Percentiles rank a stretch among this genome's conserved stretches.
These are phyloP conservation scores for Rhynchomys soricoides DNA, from an alignment of 2,113 vertebrate species.

Conservation along the genomic window DNA sequence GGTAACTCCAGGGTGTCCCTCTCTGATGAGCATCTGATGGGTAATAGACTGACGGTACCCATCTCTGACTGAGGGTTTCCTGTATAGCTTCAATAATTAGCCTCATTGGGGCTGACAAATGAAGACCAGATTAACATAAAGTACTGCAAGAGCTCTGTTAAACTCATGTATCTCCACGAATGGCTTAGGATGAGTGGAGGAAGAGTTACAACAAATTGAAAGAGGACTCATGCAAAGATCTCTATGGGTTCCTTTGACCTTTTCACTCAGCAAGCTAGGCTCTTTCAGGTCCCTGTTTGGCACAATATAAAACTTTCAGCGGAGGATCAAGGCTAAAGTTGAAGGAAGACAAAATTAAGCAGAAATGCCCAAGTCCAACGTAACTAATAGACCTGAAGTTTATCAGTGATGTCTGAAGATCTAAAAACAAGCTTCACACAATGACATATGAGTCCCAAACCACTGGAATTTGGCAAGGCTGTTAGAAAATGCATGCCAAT, in stretches of 20 bases:
- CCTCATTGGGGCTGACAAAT: conserved; percentile 59
- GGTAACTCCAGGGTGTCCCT: not conserved
- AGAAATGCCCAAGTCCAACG: not conserved
- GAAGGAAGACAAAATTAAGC: conserved; percentile 59
- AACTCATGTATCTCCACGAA: not conserved
- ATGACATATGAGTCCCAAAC: not conserved
- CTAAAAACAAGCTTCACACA: conserved; percentile 15
- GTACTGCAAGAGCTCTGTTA: conserved; percentile 66
- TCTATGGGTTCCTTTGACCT: conserved; percentile 51
- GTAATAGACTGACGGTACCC: not conserved
- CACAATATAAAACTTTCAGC: conserved; percentile 26
- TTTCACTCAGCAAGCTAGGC: conserved; percentile 11
- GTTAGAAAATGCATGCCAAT: not conserved
- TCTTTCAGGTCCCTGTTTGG: conserved; percentile 30
- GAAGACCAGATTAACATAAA: conserved; percentile 38
- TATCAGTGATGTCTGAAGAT: not conserved
- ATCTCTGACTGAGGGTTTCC: not conserved
- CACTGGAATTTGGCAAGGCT: not conserved
- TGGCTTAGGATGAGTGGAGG: not conserved
- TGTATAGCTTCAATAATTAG: conserved; percentile 51
- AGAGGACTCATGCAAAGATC: conserved; percentile 28
- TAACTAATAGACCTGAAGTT: not conserved
- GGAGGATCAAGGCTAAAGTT: not conserved
- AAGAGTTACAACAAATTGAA: conserved; percentile 48
- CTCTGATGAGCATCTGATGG: not conserved